A percentile compares a stretch with the other conserved stretches of the same genome.
Conservation (phyloP, 2,888 invertebrate species). For the Meteorus cinctellus region DNA sequence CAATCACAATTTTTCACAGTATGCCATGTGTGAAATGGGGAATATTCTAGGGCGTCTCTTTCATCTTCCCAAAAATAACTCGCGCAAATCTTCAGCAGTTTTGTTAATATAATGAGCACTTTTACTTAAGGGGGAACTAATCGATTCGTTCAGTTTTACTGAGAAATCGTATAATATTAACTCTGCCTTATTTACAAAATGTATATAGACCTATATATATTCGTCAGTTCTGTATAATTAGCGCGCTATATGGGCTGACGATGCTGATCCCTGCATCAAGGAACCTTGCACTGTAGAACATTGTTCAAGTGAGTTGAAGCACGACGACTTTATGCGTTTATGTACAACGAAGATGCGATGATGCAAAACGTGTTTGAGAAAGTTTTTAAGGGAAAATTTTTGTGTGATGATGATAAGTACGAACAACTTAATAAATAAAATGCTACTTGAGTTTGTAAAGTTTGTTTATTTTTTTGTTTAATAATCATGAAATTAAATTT, state of each 20-base stretch:
- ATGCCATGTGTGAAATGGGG: background rate
- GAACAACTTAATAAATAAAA: too few species aligned
- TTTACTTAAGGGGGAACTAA: slow-evolving; percentile 43
- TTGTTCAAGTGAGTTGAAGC: background rate
- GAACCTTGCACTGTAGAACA: slow-evolving; percentile 42
- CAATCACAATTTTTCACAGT: background rate
- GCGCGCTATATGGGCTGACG: background rate
- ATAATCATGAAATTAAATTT: too few species aligned
- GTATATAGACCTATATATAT: background rate
- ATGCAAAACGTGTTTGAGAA: too few species aligned
- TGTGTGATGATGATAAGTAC: too few species aligned
- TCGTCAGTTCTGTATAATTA: background rate
- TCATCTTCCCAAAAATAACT: slow-evolving; percentile 64
- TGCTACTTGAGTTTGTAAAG: too few species aligned
- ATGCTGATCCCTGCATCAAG: background rate
- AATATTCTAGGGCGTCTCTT: slow-evolving; percentile 49
- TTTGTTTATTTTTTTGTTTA: too few species aligned
- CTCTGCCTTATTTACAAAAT: slow-evolving; percentile 11
- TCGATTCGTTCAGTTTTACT: slow-evolving; percentile 45
- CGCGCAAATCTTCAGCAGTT: slow-evolving; percentile 36
- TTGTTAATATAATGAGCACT: slow-evolving; percentile 39
- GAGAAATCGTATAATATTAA: slow-evolving; percentile 47
- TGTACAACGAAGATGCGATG: background rate
- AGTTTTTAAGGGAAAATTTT: too few species aligned
- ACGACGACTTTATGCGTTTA: background rate